Percentiles rank a stretch among this genome's conserved stretches.
Evolutionary conservation across 1,140 invertebrate genomes (phyloP).

Genomic region (Heliconius nattereri): DNA sequence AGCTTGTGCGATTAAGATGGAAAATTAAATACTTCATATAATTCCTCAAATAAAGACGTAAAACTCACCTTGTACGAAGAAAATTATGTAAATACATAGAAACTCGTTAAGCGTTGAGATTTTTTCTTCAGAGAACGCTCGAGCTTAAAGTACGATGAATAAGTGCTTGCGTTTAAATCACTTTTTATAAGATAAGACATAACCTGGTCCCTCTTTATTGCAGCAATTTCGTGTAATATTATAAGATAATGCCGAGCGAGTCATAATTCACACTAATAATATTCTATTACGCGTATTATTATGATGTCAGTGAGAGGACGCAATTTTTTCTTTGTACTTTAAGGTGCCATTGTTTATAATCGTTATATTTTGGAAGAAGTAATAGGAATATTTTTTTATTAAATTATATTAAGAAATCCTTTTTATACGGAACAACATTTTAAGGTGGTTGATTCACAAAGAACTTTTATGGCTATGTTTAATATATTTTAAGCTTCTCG

Average conservation of each 20-base stretch:
- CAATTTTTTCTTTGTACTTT: slow-evolving; percentile 11
- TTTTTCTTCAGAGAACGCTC: background rate
- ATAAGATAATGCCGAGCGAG: slow-evolving; percentile 19
- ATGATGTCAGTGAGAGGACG: background rate
- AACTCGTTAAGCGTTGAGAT: background rate
- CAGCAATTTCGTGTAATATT: slow-evolving; percentile 19
- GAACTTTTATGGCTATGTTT: too few species aligned
- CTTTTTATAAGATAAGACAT: slow-evolving; percentile 17
- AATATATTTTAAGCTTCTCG: too few species aligned
- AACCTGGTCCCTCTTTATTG: slow-evolving; percentile 17
- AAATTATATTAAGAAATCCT: background rate
- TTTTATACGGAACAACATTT: background rate
- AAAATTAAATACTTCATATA: too few species aligned
- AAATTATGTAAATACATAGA: background rate
- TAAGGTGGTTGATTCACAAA: too few species aligned
- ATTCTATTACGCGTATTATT: slow-evolving; percentile 21
- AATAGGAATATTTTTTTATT: background rate
- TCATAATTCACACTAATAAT: slow-evolving; percentile 27
- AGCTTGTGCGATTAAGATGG: too few species aligned
- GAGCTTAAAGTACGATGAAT: background rate
- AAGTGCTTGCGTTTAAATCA: background rate
- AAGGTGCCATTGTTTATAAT: background rate
- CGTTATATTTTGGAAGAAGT: background rate
- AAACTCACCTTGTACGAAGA: background rate
- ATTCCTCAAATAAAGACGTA: too few species aligned